These are phyloP conservation scores for Lasioglossum lativentre DNA, from an alignment of 2,888 invertebrate species.

Conservation along the genomic window DNA sequence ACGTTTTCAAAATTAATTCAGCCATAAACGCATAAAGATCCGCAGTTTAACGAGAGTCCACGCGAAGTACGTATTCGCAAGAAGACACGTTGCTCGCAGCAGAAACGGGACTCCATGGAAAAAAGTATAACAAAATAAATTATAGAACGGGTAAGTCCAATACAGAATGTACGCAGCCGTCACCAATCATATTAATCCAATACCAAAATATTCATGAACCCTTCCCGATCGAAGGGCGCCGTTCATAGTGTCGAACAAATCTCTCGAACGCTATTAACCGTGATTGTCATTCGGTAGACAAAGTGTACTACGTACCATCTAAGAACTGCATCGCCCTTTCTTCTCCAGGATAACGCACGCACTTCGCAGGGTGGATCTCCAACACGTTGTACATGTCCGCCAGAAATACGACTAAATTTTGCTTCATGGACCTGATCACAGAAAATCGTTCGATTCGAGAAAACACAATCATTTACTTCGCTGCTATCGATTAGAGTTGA, in stretches of 20 bases:
- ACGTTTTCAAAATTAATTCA: not conserved
- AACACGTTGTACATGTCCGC: constrained; percentile 97
- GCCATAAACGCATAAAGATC: not conserved
- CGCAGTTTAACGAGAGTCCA: not conserved
- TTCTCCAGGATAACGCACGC: constrained; percentile 93
- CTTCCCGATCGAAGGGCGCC: constrained; percentile 50
- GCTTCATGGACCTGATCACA: constrained; percentile 92
- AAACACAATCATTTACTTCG: not conserved
- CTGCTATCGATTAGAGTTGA: not conserved
- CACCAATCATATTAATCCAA: constrained; percentile 77
- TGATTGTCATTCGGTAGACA: constrained; percentile 36
- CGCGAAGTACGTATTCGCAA: not conserved
- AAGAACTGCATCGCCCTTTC: constrained; percentile 85
- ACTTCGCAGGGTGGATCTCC: constrained; percentile 96
- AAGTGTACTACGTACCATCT: constrained; percentile 82
- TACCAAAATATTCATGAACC: constrained; percentile 72
- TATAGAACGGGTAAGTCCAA: constrained; percentile 77
- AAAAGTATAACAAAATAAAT: constrained; percentile 79
- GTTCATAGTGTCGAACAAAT: constrained; percentile 60
- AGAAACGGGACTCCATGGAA: constrained; percentile 74
- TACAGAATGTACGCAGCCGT: constrained; percentile 74
- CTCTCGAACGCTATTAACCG: constrained; percentile 47
- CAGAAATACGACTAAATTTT: constrained; percentile 95
- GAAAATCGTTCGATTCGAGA: not conserved
- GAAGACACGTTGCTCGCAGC: constrained; percentile 63